Evolutionary conservation across 2,888 invertebrate genomes (phyloP).

Genomic region (Ceriagrion tenellum): DNA sequence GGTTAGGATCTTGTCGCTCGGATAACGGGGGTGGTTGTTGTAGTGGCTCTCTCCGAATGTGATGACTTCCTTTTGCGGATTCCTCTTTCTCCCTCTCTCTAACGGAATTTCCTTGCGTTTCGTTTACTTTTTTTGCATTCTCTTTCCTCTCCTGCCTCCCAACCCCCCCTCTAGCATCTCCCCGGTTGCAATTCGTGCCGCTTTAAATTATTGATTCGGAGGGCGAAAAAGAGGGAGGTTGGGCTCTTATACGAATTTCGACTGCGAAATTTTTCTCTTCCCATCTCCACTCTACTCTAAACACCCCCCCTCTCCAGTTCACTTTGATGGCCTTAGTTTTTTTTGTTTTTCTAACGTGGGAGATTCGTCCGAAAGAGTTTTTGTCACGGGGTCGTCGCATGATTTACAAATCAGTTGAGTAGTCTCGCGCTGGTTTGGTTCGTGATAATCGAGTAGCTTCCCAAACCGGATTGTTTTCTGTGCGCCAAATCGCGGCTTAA

Average conservation of each 20-base stretch:
- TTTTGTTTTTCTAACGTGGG: neutral
- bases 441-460: neutral
- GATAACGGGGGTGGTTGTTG: neutral
- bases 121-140: neutral
- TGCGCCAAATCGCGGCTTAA: neutral
- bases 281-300: neutral
- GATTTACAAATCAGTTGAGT: neutral
- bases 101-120: neutral
- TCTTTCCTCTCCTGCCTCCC: no score
- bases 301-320: neutral
- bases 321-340: neutral
- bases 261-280: neutral
- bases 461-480: neutral
- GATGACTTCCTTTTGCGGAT: constrained; percentile 17
- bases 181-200: constrained; percentile 42
- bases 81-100: no score
- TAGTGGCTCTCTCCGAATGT: neutral
- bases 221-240: neutral
- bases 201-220: constrained; percentile 30
- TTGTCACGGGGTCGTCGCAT: neutral
- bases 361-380: neutral
- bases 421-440: neutral
- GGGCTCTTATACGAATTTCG: constrained; percentile 32
- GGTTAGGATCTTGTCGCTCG: neutral
- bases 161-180: neutral